These are phyloP conservation scores for Vimba vimba DNA, from an alignment of 2,113 vertebrate species.

Conservation along the genomic window DNA sequence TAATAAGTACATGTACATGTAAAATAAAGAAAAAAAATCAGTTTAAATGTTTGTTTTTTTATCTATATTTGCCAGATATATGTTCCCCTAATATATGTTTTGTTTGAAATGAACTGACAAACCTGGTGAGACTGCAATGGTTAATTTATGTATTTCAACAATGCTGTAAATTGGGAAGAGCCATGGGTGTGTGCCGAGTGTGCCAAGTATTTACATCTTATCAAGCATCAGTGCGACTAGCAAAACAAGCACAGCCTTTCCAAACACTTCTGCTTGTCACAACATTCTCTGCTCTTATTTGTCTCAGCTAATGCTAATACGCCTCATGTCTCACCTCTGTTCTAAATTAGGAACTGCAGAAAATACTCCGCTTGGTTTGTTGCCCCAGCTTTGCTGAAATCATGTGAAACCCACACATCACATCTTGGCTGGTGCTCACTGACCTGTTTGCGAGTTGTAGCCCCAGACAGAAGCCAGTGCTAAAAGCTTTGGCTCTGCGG, in stretches of 20 bases:
- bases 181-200: too few relatives aligned
- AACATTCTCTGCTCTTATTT: constrained; percentile 29
- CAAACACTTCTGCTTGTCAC: neutral
- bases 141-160: neutral
- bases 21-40: too few relatives aligned
- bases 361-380: neutral
- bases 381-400: neutral
- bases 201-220: neutral
- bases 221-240: neutral
- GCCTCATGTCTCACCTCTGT: constrained; percentile 8
- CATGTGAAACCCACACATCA: constrained; percentile 20
- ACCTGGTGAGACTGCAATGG: neutral
- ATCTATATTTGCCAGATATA: too few relatives aligned
- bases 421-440: constrained; percentile 4
- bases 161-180: neutral
- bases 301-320: constrained; percentile 26
- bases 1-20: too few relatives aligned
- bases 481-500: constrained; percentile 5
- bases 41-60: too few relatives aligned
- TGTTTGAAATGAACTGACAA: neutral
- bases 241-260: neutral
- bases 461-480: constrained; percentile 15
- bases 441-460: constrained; percentile 15
- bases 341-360: constrained; percentile 24
- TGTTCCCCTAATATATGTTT: neutral